Evolutionary conservation across 2,888 invertebrate species (phyloP), one percentile per base, ranked within the genome.

Genomic region (Globia sparganii): DNA sequence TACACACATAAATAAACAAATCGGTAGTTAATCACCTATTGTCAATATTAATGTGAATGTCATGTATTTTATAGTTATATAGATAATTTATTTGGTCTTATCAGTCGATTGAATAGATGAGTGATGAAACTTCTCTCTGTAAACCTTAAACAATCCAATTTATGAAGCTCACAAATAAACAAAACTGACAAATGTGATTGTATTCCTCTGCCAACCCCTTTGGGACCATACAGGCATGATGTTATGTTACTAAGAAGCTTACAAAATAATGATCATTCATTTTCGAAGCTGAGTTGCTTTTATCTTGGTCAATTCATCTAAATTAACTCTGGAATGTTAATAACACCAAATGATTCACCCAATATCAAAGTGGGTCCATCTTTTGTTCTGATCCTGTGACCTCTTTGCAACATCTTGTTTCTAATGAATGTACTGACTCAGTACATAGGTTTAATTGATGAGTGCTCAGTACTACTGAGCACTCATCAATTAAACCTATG

Each of bases 401-500:
- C 85, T 78, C 75, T 78, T 77, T 69, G 40, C 72, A 62, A 62
- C 66, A 49, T 64, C 21, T 78, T 67, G 46, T 37, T 75, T 37
- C 58, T 69, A 81, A 80, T 81, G n/a, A 83, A 80, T 84, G 62
- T 84, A 83, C 71, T n/a, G n/a, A n/a, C n/a, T n/a, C n/a, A n/a
- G n/a, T n/a, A n/a, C n/a, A n/a, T n/a, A n/a, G n/a, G n/a, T n/a
- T n/a, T n/a, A n/a, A n/a, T n/a, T n/a, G n/a, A n/a, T n/a, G n/a
- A n/a, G n/a, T n/a, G n/a, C n/a, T n/a, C n/a, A n/a, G n/a, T n/a
- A n/a, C n/a, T n/a, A n/a, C n/a, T 67, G 75, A 65, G 71, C 58
- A 83, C 80, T 86, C 84, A 83, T 81, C 73, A 75, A 82, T 85
- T 87, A 69, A 83, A 80, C 46, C 64, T 68, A 83, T 89, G 89